These are phyloP conservation scores for Spilogale gracilis DNA, from an alignment of 2,113 vertebrate species.

Conservation along the genomic window DNA sequence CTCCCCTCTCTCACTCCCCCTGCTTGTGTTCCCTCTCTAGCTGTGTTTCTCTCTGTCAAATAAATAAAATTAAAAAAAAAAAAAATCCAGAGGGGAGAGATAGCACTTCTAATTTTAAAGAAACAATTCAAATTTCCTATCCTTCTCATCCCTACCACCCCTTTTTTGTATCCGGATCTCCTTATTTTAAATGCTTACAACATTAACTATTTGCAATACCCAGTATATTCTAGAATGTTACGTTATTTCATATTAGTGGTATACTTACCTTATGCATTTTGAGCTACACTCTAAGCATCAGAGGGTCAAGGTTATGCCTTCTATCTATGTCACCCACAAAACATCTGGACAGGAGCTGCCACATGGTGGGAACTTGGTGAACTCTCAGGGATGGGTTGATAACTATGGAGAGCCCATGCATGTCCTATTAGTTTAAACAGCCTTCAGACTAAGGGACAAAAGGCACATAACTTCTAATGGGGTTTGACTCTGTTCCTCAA, in stretches of 20 bases:
- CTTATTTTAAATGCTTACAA: background rate
- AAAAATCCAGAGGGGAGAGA: background rate
- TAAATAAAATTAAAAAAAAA: no score
- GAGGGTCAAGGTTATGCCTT: background rate
- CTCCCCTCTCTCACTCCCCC: no score
- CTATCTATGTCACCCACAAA: background rate
- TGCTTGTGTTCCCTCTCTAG: no score
- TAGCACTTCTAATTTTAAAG: background rate
- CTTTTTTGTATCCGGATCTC: background rate
- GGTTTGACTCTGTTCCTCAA: background rate
- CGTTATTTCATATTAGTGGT: background rate
- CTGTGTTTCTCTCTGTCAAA: no score
- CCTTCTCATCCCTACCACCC: background rate
- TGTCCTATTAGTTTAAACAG: background rate
- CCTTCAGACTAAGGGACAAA: background rate
- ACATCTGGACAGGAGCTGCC: background rate
- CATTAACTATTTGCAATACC: background rate
- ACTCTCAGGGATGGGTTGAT: background rate
- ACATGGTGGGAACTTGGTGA: background rate
- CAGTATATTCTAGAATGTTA: background rate
- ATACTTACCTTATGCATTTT: background rate
- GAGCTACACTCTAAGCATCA: background rate
- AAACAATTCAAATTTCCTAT: background rate
- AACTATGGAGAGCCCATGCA: background rate
- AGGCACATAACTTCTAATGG: background rate